Evolutionary conservation across 2,113 vertebrate genomes (phyloP).

Genomic region (Pontoporia blainvillei): DNA sequence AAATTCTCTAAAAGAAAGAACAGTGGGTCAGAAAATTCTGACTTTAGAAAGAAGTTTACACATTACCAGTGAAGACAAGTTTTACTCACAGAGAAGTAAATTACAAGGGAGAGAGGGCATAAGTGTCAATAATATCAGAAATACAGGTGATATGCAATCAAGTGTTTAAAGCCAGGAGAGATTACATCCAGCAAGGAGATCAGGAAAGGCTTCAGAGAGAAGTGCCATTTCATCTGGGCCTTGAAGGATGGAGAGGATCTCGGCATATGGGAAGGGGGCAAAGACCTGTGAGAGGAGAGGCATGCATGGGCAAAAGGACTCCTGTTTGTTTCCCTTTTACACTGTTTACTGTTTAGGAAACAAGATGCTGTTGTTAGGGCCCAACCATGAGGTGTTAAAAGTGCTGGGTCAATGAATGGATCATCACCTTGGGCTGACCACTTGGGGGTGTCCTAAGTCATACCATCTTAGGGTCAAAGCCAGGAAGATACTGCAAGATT

Average conservation of each 20-base stretch:
- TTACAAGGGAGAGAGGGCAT: neutral
- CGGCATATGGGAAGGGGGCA: neutral
- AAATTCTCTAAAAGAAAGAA: neutral
- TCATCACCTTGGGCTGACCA: neutral
- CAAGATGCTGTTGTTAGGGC: neutral
- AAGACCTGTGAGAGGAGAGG: neutral
- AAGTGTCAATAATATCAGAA: neutral
- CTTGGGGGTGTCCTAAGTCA: neutral
- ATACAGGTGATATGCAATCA: neutral
- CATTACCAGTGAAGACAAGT: neutral
- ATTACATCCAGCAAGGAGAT: neutral
- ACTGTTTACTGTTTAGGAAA: neutral
- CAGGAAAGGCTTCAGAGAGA: neutral
- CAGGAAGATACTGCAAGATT: neutral
- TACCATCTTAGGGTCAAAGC: neutral
- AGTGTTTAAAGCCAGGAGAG: neutral
- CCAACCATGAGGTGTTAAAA: neutral
- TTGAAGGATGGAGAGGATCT: neutral
- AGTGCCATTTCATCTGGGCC: neutral
- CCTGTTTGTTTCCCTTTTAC: neutral
- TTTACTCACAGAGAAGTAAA: neutral
- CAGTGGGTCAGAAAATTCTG: neutral
- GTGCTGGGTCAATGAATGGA: neutral
- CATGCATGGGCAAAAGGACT: neutral
- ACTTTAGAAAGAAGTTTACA: neutral